Conservation (phyloP, 23 tunicate genomes). For the Diplosoma virens region DNA sequence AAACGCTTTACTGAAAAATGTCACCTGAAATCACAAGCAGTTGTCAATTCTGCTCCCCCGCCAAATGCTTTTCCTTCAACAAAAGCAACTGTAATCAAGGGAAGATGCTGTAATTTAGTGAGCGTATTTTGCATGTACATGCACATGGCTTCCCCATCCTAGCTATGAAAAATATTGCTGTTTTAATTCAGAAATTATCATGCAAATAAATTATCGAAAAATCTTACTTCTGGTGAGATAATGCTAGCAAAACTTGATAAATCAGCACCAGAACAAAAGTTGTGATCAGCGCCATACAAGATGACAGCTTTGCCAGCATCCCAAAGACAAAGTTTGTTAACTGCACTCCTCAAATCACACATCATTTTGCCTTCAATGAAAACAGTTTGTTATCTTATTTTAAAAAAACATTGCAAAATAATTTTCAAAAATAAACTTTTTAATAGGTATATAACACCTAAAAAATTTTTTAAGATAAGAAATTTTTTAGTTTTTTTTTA, state of each 20-base stretch:
- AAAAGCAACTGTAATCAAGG: conserved; percentile 36
- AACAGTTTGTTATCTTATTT: neutral
- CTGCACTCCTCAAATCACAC: conserved; percentile 35
- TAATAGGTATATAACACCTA: neutral
- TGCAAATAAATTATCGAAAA: neutral
- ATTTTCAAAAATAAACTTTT: neutral
- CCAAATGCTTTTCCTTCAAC: conserved; percentile 63
- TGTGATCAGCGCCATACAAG: conserved; percentile 30
- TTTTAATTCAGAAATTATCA: neutral
- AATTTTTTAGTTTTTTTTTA: neutral
- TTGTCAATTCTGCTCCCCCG: conserved; percentile 63
- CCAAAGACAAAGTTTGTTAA: conserved; percentile 26
- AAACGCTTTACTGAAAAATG: too few relatives aligned
- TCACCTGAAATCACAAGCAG: conserved; percentile 73
- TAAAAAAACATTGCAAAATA: neutral
- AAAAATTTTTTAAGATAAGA: neutral
- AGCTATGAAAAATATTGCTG: neutral
- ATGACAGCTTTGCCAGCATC: conserved; percentile 44
- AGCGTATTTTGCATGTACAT: conserved; percentile 82
- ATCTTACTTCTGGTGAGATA: conserved; percentile 14
- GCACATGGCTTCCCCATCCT: conserved; percentile 62
- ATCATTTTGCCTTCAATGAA: conserved; percentile 50
- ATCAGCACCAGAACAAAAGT: conserved; percentile 67
- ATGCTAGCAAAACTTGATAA: conserved; percentile 21
- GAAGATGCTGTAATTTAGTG: conserved; percentile 24